Conservation (phyloP, 2,888 invertebrate species). For the Osmoderma eremita region DNA sequence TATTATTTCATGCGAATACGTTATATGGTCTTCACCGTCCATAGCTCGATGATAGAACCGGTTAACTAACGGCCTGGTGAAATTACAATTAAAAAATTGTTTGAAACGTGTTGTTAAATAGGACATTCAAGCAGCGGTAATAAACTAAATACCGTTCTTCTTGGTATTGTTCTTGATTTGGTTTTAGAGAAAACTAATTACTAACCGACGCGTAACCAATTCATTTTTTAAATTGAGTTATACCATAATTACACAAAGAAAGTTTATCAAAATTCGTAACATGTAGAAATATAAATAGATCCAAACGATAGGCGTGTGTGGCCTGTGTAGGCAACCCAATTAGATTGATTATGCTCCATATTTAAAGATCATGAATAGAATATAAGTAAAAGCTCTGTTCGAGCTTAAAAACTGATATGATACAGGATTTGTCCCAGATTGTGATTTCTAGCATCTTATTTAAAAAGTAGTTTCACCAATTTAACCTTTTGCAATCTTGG, state of each 20-base stretch:
- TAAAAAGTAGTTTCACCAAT: too few relatives aligned
- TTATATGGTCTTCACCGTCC: constrained; percentile 30
- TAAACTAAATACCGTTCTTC: neutral
- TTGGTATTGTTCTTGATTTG: neutral
- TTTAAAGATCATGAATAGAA: too few relatives aligned
- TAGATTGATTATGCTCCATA: too few relatives aligned
- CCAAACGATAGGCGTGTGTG: too few relatives aligned
- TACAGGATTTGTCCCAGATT: too few relatives aligned
- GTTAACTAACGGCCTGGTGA: neutral
- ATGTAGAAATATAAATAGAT: neutral
- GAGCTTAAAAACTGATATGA: too few relatives aligned
- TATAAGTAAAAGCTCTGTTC: too few relatives aligned
- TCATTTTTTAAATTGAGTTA: neutral
- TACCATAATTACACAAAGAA: neutral
- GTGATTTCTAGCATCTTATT: too few relatives aligned
- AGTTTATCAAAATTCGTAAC: constrained; percentile 12
- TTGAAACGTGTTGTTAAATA: constrained; percentile 15
- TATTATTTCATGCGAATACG: constrained; percentile 37
- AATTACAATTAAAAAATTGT: constrained; percentile 15
- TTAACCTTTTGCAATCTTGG: too few relatives aligned
- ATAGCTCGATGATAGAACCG: constrained; percentile 12
- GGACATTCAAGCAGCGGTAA: neutral
- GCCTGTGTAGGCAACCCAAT: constrained; percentile 10
- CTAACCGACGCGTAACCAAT: too few relatives aligned
- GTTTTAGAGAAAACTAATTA: neutral